phyloP scores from a whole-genome alignment of 2,888 invertebrate species.

The Drosophila borealis region DNA sequence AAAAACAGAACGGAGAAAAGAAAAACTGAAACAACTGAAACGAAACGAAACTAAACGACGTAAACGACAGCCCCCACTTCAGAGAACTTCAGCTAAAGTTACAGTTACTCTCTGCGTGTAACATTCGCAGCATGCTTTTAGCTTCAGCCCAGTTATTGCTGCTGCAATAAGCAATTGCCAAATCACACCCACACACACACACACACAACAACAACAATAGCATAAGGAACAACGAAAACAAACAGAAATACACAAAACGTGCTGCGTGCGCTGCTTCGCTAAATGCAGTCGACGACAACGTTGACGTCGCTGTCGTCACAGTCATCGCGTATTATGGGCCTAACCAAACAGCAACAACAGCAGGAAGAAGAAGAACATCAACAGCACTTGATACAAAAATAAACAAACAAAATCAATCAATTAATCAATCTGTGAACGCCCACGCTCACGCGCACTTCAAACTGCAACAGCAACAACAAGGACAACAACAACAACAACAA shows the following conservation, averaged over 20 bases:
- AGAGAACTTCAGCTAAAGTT: constrained; percentile 19
- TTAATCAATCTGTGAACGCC: constrained; percentile 71
- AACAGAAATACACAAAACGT: constrained; percentile 33
- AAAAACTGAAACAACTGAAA: constrained; percentile 1
- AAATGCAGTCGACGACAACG: constrained; percentile 62
- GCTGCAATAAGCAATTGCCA: constrained; percentile 30
- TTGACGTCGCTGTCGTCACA: constrained; percentile 54
- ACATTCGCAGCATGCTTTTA: constrained; percentile 41
- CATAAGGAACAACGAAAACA: constrained; percentile 12
- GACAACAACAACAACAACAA: constrained; percentile 15
- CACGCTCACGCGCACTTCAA: constrained; percentile 34
- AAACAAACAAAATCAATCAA: constrained; percentile 79
- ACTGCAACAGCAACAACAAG: constrained; percentile 18
- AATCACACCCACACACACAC: constrained; percentile 17
- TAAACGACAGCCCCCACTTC: constrained; percentile 9
- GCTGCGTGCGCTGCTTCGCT: constrained; percentile 52
- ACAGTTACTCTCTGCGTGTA: constrained; percentile 34
- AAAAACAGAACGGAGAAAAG: neutral
- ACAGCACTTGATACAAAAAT: constrained; percentile 73
- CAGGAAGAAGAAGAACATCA: constrained; percentile 31
- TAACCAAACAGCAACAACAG: constrained; percentile 48
- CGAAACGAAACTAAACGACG: constrained; percentile 25
- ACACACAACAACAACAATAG: constrained; percentile 5
- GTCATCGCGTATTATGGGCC: constrained; percentile 60
- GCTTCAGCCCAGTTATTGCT: constrained; percentile 26